Percentiles rank a stretch among this genome's conserved stretches.
phyloP scores from a whole-genome alignment of 2,113 vertebrate genomes.

The Crotalus horridus region DNA sequence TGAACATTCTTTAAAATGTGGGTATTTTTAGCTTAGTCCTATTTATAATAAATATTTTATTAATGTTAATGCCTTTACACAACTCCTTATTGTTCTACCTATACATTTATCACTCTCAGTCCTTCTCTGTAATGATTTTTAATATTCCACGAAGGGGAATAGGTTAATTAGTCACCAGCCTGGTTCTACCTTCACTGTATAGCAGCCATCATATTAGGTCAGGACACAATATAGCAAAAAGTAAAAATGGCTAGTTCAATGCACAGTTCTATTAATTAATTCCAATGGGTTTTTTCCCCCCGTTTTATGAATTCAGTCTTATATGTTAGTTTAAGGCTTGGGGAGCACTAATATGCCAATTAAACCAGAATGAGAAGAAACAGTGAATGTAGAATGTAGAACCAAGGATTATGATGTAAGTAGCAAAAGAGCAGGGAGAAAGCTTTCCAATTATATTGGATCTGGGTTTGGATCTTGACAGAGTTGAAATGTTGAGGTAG shows the following conservation, averaged over 20 bases:
- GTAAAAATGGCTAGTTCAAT: neutral
- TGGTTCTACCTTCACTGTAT: neutral
- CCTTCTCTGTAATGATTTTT: neutral
- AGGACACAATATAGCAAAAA: neutral
- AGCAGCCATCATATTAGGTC: neutral
- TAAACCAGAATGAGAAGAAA: neutral
- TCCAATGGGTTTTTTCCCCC: neutral
- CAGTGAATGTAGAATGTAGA: neutral
- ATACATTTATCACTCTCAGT: neutral
- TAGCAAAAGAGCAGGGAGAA: neutral
- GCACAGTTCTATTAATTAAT: neutral
- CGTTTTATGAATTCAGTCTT: neutral
- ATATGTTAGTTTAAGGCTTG: neutral
- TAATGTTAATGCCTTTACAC: neutral
- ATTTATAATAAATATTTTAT: neutral
- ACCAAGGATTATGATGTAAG: neutral
- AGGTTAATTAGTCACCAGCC: neutral
- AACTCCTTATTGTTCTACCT: neutral
- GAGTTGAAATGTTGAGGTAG: neutral
- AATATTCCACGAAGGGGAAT: conserved; percentile 4
- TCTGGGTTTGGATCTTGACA: neutral
- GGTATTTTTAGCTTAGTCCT: neutral
- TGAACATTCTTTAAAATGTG: neutral
- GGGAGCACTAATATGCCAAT: neutral
- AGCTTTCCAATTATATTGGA: neutral